Evolutionary conservation across 1,140 invertebrate genomes (phyloP).

Genomic region (Idris sp.): DNA sequence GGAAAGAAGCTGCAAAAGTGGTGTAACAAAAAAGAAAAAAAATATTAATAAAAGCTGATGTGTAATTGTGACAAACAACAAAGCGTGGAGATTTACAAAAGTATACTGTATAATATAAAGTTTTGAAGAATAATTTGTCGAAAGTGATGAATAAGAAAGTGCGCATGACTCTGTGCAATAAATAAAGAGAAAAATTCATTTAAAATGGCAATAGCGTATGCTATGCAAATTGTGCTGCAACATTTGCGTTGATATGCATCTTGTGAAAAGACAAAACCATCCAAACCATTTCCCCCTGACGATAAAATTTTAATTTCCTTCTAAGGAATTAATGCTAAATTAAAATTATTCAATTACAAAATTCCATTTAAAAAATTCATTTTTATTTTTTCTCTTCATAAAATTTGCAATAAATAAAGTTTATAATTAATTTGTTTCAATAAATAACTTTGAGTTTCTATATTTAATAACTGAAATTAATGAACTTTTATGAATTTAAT

Average conservation of each 20-base stretch:
- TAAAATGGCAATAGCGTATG: conserved; percentile 45
- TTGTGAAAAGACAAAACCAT: conserved; percentile 33
- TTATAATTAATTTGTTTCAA: no score
- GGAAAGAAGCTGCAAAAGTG: conserved; percentile 34
- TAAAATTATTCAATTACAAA: no score
- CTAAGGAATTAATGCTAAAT: no score
- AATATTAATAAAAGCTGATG: conserved; percentile 3
- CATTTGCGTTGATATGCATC: conserved; percentile 42
- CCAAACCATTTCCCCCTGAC: conserved; percentile 27
- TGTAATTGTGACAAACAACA: conserved; percentile 28
- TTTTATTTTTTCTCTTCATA: no score
- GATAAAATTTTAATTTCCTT: conserved; percentile 22
- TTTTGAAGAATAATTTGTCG: conserved; percentile 40
- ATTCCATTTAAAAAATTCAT: no score
- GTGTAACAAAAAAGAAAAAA: conserved; percentile 16
- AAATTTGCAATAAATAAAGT: no score
- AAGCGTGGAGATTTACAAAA: conserved; percentile 32
- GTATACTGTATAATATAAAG: background rate
- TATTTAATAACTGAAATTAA: no score
- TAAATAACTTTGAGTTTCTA: no score
- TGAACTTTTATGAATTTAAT: no score
- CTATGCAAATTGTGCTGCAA: conserved; percentile 51
- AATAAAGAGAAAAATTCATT: conserved; percentile 49
- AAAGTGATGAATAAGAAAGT: conserved; percentile 58
- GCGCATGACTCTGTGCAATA: conserved; percentile 42